These are phyloP conservation scores for Ceratina australensis DNA, from an alignment of 1,140 invertebrate genomes.

Conservation along the genomic window DNA sequence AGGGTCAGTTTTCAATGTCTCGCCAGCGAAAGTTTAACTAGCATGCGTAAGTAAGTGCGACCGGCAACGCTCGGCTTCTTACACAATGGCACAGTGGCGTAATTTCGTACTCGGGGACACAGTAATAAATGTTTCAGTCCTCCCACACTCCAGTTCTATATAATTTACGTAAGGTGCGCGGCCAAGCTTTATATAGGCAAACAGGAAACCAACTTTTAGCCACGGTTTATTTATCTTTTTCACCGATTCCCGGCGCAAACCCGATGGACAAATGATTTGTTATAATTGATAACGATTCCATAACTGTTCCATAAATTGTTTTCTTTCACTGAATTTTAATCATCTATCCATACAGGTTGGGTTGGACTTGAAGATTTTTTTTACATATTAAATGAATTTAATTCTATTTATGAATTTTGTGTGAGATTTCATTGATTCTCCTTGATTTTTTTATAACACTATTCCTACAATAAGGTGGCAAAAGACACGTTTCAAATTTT, in stretches of 20 bases:
- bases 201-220: constrained; percentile 31
- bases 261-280: background rate
- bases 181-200: constrained; percentile 45
- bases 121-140: constrained; percentile 56
- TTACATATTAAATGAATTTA: too few species aligned
- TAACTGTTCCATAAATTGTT: too few species aligned
- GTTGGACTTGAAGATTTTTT: too few species aligned
- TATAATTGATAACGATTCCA: too few species aligned
- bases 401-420: too few species aligned
- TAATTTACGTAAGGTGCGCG: constrained; percentile 59
- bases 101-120: constrained; percentile 59
- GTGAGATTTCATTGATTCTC: too few species aligned
- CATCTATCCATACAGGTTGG: too few species aligned
- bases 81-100: constrained; percentile 63
- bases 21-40: constrained; percentile 63
- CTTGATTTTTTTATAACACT: too few species aligned
- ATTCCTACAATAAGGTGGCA: too few species aligned
- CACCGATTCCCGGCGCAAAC: background rate
- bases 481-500: too few species aligned
- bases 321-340: too few species aligned
- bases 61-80: constrained; percentile 54
- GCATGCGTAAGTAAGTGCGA: constrained; percentile 33
- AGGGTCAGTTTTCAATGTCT: constrained; percentile 61
- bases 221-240: constrained; percentile 31
- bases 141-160: constrained; percentile 61